These are phyloP conservation scores for Siniperca scherzeri DNA, from an alignment of 2,797 vertebrate genomes.

Conservation along the genomic window DNA sequence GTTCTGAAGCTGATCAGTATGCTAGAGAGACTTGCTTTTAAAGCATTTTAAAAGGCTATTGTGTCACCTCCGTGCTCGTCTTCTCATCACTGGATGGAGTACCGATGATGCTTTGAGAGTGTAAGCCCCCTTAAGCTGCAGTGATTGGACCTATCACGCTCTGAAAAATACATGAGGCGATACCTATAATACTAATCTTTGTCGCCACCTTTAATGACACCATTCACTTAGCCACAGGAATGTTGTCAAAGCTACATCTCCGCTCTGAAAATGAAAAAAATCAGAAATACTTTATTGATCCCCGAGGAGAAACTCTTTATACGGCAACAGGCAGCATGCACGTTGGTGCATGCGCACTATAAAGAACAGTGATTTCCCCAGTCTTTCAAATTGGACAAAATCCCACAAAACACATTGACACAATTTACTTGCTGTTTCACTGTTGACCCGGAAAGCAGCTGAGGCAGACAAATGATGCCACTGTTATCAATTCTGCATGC, in stretches of 20 bases:
- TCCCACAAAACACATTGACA: conserved; percentile 51
- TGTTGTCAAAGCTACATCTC: conserved; percentile 18
- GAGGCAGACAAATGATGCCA: conserved; percentile 59
- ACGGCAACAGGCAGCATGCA: too few species aligned
- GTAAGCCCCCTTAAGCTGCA: conserved; percentile 66
- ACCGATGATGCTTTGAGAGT: conserved; percentile 57
- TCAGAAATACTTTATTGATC: too few species aligned
- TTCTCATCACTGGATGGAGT: conserved; percentile 61
- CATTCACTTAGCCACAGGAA: conserved; percentile 52
- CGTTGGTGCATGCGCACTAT: too few species aligned
- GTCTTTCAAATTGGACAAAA: conserved; percentile 63
- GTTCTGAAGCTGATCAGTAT: conserved; percentile 66
- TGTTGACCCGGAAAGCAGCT: conserved; percentile 60
- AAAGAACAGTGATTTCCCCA: conserved; percentile 22
- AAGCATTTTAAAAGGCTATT: conserved; percentile 69
- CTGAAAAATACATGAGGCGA: conserved; percentile 58
- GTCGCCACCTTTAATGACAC: conserved; percentile 53
- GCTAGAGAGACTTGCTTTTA: conserved; percentile 41
- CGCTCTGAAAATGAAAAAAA: conserved; percentile 25
- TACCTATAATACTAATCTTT: conserved; percentile 52
- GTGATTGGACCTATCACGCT: conserved; percentile 63
- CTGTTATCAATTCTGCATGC: conserved; percentile 53
- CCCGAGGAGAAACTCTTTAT: too few species aligned
- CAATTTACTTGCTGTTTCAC: conserved; percentile 40
- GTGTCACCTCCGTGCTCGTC: conserved; percentile 55